These are phyloP conservation scores for Ptychodera flava DNA, from an alignment of 35 echinoderm and acorn worm species.

Conservation along the genomic window DNA sequence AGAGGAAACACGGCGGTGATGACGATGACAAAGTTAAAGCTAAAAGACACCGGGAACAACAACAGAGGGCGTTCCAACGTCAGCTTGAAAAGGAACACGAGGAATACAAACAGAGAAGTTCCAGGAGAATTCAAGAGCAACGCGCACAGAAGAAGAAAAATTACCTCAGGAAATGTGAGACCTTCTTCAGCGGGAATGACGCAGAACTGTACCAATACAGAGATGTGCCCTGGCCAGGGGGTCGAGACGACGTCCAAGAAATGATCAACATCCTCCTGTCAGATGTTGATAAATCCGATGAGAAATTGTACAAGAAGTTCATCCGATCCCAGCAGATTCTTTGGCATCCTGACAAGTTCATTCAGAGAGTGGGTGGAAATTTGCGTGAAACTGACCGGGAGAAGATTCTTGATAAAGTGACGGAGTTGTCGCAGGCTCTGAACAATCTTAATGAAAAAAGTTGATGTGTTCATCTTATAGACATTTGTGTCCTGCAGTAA, in stretches of 20 bases:
- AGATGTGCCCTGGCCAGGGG: slow-evolving; percentile 71
- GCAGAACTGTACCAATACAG: slow-evolving; percentile 18
- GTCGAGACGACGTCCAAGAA: slow-evolving; percentile 49
- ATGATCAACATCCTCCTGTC: slow-evolving; percentile 72
- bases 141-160: slow-evolving; percentile 28
- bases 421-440: slow-evolving; percentile 71
- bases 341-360: slow-evolving; percentile 94
- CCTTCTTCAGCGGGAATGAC: slow-evolving; percentile 41
- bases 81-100: background rate
- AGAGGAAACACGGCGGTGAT: background rate
- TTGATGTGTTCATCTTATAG: too few species aligned
- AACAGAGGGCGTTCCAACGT: background rate
- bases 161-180: slow-evolving; percentile 32
- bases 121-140: slow-evolving; percentile 22
- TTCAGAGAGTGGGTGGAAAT: slow-evolving; percentile 61
- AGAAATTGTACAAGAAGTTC: slow-evolving; percentile 54
- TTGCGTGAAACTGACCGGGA: slow-evolving; percentile 54
- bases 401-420: slow-evolving; percentile 70
- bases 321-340: slow-evolving; percentile 63
- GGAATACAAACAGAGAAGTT: slow-evolving; percentile 21
- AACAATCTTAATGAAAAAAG: slow-evolving; percentile 41
- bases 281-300: slow-evolving; percentile 31
- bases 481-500: too few species aligned
- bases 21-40: slow-evolving; percentile 7
- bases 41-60: background rate